phyloP scores from a whole-genome alignment of 2,797 vertebrate species.

The Xiphorhynchus erythropygius region DNA sequence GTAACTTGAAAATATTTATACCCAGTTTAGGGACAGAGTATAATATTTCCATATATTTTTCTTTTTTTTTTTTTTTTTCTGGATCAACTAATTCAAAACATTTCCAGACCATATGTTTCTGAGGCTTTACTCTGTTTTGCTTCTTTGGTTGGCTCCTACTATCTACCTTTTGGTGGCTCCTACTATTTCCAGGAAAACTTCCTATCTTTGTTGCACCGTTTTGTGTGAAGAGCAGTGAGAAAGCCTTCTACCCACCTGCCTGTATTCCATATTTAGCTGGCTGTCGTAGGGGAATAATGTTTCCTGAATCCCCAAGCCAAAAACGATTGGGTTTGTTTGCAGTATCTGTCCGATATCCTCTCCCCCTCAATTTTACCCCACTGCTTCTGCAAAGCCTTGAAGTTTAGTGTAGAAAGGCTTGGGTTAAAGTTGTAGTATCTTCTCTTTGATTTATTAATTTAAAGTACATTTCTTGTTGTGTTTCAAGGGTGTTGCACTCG shows the following conservation, averaged over 20 bases:
- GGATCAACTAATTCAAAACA: neutral
- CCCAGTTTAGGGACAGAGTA: neutral
- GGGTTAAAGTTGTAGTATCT: neutral
- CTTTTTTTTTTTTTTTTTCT: neutral
- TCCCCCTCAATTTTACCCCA: neutral
- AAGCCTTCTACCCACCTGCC: neutral
- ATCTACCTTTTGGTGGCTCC: neutral
- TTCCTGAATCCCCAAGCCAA: neutral
- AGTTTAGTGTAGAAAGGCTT: neutral
- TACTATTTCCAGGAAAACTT: neutral
- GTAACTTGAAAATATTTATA: neutral
- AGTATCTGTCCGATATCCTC: neutral
- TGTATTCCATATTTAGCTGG: neutral
- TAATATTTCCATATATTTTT: neutral
- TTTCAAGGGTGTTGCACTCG: neutral
- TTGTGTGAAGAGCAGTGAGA: neutral
- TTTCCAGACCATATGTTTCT: neutral
- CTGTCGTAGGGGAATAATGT: neutral
- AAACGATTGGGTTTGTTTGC: neutral
- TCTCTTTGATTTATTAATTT: neutral
- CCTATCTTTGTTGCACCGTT: neutral
- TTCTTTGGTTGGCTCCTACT: neutral
- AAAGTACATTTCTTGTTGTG: neutral
- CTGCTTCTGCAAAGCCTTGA: neutral
- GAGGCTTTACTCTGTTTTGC: neutral